Percentiles rank a stretch among this genome's conserved stretches.
phyloP scores from a whole-genome alignment of 2,888 invertebrate genomes.

The Lithosia quadra region DNA sequence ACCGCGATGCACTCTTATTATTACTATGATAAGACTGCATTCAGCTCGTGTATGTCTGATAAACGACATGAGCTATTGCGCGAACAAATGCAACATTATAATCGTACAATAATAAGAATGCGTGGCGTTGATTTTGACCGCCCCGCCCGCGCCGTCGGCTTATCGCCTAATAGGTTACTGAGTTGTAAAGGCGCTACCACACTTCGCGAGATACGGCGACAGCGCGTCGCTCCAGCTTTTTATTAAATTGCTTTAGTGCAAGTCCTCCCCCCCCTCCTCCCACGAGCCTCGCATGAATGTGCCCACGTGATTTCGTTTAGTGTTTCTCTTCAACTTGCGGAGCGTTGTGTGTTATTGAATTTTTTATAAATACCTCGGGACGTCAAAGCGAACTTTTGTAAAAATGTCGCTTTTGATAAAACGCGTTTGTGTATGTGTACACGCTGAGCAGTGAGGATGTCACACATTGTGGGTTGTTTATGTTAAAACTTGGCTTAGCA shows the following conservation, averaged over 20 bases:
- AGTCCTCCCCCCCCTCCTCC: too few species aligned
- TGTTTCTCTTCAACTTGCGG: slow-evolving; percentile 26
- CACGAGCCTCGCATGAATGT: slow-evolving; percentile 51
- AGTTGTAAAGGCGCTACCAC: slow-evolving; percentile 44
- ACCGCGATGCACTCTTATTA: too few species aligned
- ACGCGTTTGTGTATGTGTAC: slow-evolving; percentile 2
- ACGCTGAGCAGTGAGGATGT: slow-evolving; percentile 7
- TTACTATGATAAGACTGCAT: too few species aligned
- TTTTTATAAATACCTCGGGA: slow-evolving; percentile 34
- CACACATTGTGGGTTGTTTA: slow-evolving; percentile 15
- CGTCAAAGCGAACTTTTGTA: slow-evolving; percentile 28
- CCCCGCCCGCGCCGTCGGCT: too few species aligned
- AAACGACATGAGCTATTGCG: too few species aligned
- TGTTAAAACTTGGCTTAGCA: not conserved
- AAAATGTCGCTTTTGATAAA: slow-evolving; percentile 23
- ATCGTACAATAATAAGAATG: too few species aligned
- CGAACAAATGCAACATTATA: too few species aligned
- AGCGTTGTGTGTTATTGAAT: slow-evolving; percentile 34
- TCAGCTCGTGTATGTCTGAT: too few species aligned
- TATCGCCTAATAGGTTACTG: slow-evolving; percentile 51
- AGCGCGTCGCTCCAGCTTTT: slow-evolving; percentile 57
- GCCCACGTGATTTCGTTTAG: slow-evolving; percentile 37
- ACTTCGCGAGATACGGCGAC: slow-evolving; percentile 34
- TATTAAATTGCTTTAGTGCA: slow-evolving; percentile 70
- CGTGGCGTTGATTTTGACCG: too few species aligned